Evolutionary conservation across 2,797 vertebrate species (phyloP), one percentile per base, ranked within the genome.

Genomic region (Furcifer pardalis): DNA sequence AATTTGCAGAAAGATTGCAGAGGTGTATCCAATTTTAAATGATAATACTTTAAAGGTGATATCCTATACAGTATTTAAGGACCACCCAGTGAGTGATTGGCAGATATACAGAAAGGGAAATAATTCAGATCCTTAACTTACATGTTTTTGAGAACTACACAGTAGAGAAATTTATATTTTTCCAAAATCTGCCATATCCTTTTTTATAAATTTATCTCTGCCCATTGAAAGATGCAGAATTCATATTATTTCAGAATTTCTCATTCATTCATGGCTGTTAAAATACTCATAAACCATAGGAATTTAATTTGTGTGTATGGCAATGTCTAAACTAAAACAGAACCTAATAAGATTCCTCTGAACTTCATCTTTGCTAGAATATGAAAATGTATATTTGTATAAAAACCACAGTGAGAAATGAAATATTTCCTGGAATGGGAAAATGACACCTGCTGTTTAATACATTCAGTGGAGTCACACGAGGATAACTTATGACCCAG

Each of bases 381-480:
- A 60, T 60, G 72, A 73, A 81, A 81, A 62, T 44, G 12, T 25
- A 81, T 62, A 19, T 42, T 62, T 44, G 25, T 37, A 80, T 6
- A 44, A 60, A 72, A 72, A 60, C 25, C 40, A 19, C 30, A n/a
- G 30, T 73, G 30, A 73, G 56, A 73, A 73, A n/a, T 40, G 37
- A 60, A 73, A 4, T 81, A 40, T 82, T 32, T 62, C 52, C 37
- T 73, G 80, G 80, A 62, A 46, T 73, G 80, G 40, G 30, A 82
- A 73, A 32, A 82, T 62, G 30, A 2, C 68, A 44, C 49, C 69
- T 62, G 56, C 21, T 82, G 71, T 32, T 44, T 77, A 40, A 25
- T 27, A 27, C 35, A 60, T 62, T 71, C 37, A 46, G 52, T 60
- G 37, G n/a, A 81, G 32, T 59, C 73, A 52, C 21, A 27, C 30